Evolutionary conservation across 2,113 vertebrate species (phyloP).

Genomic region (Menidia beryllina): DNA sequence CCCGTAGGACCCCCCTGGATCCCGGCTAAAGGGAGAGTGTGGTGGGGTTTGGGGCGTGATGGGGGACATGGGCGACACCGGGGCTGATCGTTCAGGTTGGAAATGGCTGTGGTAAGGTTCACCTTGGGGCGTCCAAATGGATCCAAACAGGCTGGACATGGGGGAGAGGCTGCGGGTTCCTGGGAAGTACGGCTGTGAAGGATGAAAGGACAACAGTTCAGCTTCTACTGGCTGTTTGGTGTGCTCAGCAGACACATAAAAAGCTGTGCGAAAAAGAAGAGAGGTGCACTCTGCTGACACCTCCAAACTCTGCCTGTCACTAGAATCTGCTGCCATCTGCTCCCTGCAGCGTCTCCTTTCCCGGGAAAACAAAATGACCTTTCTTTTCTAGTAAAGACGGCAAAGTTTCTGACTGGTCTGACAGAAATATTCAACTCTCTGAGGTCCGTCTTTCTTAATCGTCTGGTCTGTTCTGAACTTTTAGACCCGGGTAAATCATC

Average conservation of each 20-base stretch:
- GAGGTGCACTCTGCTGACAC: not conserved
- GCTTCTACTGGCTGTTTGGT: not conserved
- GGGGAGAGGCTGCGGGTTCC: conserved; percentile 97
- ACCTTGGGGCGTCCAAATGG: conserved; percentile 97
- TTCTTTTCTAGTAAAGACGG: not conserved
- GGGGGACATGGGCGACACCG: conserved; percentile 83
- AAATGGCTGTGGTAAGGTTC: conserved; percentile 92
- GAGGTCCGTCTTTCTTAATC: not conserved
- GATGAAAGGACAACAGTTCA: not conserved
- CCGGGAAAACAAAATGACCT: conserved; percentile 21
- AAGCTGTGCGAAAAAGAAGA: too few species aligned
- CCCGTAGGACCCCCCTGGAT: conserved; percentile 86
- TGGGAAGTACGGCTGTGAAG: conserved; percentile 91
- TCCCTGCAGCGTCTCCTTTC: conserved; percentile 13
- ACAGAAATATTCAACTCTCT: not conserved
- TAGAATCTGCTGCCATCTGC: conserved; percentile 20
- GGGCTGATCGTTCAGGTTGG: conserved; percentile 80
- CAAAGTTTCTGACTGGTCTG: not conserved
- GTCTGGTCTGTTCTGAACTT: too few species aligned
- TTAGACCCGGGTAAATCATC: too few species aligned
- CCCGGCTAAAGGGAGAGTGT: conserved; percentile 85
- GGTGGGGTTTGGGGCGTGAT: conserved; percentile 79
- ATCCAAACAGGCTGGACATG: conserved; percentile 98
- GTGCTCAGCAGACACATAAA: too few species aligned
- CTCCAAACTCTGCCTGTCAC: conserved; percentile 14